These are phyloP conservation scores for Echinops telfairi DNA, from an alignment of 2,113 vertebrate genomes.

Conservation along the genomic window DNA sequence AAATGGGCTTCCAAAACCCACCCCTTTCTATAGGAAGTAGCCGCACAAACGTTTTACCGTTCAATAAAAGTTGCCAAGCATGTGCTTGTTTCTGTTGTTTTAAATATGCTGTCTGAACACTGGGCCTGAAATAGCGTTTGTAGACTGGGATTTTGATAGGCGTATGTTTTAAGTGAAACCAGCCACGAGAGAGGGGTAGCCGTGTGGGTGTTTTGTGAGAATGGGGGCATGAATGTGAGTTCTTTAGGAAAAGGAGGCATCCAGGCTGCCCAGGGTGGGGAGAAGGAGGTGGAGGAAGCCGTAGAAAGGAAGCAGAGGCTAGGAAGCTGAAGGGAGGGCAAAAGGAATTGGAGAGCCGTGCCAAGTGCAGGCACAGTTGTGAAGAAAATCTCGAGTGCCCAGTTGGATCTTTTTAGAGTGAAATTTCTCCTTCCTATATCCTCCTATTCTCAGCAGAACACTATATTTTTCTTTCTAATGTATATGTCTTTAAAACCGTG, in stretches of 20 bases:
- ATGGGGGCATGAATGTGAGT: rapidly evolving
- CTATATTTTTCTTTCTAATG: neutral
- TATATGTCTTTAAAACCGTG: no score
- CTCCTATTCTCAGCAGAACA: neutral
- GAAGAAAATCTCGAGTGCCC: neutral
- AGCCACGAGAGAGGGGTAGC: rapidly evolving
- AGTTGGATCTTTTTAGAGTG: rapidly evolving
- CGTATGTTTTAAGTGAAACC: neutral
- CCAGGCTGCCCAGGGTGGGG: neutral
- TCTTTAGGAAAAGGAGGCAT: neutral
- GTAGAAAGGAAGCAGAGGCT: rapidly evolving
- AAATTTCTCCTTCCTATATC: neutral
- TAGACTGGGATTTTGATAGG: neutral
- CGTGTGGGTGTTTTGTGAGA: neutral
- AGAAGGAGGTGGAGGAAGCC: neutral
- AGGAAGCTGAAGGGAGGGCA: neutral
- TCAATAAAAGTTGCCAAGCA: neutral
- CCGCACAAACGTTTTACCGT: conserved; percentile 15
- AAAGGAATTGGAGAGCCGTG: neutral
- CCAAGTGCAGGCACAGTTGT: neutral
- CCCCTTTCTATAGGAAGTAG: neutral
- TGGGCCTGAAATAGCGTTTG: conserved; percentile 19
- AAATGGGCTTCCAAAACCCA: conserved; percentile 15
- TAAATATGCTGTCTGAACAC: conserved; percentile 3
- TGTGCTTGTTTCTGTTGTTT: neutral